Percentiles rank a stretch among this genome's conserved stretches.
Evolutionary conservation across 1,140 invertebrate genomes (phyloP).

Genomic region (Pogonognathellus flavescens): DNA sequence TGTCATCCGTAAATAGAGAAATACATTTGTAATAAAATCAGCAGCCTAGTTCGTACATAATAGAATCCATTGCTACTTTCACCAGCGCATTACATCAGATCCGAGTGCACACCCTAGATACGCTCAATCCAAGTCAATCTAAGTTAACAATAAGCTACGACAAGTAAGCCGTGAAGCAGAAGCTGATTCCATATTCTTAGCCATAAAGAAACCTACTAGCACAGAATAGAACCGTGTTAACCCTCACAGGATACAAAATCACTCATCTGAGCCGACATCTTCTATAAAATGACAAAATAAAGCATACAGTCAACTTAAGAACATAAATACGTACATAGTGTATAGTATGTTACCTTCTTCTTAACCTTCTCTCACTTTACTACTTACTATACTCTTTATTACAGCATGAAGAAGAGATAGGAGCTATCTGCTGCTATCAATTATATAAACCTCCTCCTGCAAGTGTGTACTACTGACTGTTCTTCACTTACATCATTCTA

Average conservation of each 20-base stretch:
- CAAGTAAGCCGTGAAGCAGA: slow-evolving; percentile 38
- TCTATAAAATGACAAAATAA: slow-evolving; percentile 26
- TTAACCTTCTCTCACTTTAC: too few species aligned
- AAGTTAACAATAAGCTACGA: slow-evolving; percentile 40
- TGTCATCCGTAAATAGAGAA: slow-evolving; percentile 46
- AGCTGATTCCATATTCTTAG: slow-evolving; percentile 36
- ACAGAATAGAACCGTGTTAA: slow-evolving; percentile 26
- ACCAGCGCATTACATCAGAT: slow-evolving; percentile 25
- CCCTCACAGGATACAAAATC: slow-evolving; percentile 40
- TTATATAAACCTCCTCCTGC: too few species aligned
- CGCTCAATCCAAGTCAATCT: slow-evolving; percentile 37
- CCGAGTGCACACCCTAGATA: slow-evolving; percentile 5
- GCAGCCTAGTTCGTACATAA: slow-evolving; percentile 22
- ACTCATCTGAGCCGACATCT: slow-evolving; percentile 38
- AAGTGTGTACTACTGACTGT: too few species aligned
- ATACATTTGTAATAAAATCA: slow-evolving; percentile 50
- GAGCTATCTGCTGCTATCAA: too few species aligned
- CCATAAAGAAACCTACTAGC: slow-evolving; percentile 27
- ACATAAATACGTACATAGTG: too few species aligned
- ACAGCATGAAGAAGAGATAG: too few species aligned
- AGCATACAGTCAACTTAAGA: not conserved
- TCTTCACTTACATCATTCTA: too few species aligned
- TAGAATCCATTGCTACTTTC: slow-evolving; percentile 17
- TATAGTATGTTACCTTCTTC: too few species aligned
- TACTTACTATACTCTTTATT: too few species aligned